Evolutionary conservation across 23 tunicate genomes (phyloP).

Genomic region (Trididemnum miniatum): DNA sequence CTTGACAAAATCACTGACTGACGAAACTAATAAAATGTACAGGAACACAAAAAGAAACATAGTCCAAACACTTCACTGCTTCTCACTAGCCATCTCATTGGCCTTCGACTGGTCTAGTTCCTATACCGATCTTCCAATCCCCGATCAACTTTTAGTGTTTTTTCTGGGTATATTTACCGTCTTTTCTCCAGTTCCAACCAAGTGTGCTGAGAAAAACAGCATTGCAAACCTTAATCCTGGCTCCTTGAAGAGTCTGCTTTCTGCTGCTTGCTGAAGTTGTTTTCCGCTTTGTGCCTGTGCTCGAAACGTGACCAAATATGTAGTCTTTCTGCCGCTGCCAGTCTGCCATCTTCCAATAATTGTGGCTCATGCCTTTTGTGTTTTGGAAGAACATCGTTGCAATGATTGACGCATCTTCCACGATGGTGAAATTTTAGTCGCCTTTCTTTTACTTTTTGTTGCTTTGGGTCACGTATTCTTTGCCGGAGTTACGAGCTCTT

Average conservation of each 20-base stretch:
- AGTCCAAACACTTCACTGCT: too few relatives aligned
- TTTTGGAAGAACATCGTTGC: neutral
- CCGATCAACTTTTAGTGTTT: too few relatives aligned
- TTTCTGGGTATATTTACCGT: too few relatives aligned
- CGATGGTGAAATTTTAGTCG: conserved; percentile 1
- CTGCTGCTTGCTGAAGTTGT: neutral
- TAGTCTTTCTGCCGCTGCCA: neutral
- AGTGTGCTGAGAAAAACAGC: conserved; percentile 6
- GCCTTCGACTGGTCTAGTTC: too few relatives aligned
- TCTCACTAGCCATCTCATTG: too few relatives aligned
- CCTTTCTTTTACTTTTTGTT: neutral
- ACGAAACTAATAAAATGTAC: too few relatives aligned
- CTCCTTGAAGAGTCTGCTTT: conserved; percentile 2
- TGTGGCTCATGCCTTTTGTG: neutral
- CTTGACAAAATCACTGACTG: too few relatives aligned
- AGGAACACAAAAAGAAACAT: too few relatives aligned
- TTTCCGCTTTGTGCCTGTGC: neutral
- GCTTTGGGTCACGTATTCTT: neutral
- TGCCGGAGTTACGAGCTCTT: neutral
- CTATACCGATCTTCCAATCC: too few relatives aligned
- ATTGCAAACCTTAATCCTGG: neutral
- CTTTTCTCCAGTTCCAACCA: conserved; percentile 1
- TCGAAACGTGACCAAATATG: neutral
- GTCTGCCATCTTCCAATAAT: neutral
- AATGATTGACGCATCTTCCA: conserved; percentile 11